Base-by-base conservation (phyloP, 2,888 invertebrate genomes). In the Euplexia lucipara region DNA sequence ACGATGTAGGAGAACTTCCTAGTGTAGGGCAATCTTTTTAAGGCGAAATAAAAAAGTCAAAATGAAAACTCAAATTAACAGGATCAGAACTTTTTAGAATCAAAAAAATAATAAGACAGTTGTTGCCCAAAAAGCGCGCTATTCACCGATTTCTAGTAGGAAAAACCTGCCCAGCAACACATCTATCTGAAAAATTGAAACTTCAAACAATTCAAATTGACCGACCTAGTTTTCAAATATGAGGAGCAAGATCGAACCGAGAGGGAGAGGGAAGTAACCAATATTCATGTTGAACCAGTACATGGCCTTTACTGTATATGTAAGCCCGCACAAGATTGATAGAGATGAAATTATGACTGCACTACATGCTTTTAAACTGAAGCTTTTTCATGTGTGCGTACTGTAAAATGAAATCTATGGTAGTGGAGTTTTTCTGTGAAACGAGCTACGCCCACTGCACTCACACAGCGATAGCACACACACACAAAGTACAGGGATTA, bases 321-420 rank as follows among this genome's bases (percentile, higher is more conserved):
- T 60, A 34, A 34, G 16, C 30, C 32, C 20, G 12, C 35, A 47
- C 30, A 35, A 16, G 68, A 52, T 49, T 14, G 68, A 67, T 3
- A 41, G 58, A 45, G 67, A 67, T 41, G 32, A 16, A 35, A 41
- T 37, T 16, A 47, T 7, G 52, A 22, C 18, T 68, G 69, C 69
- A 52, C 41, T 59, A 16, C 37, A 39, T 34, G 59, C 59, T 45
- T 37, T 35, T 26, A 47, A 61, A 8, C 39, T 57, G 14, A 18
- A 58, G 3, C 41, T 14, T 9, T 7, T 41, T 5, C 16, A 10
- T 45, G 56, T 56, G 49, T 48, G 65, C 10, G 63, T 48, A 42
- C 16, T 34, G 48, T 37, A 44, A 44, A 14, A 30, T 10, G 41
- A 45, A 53, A n/a, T 34, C 14, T 18, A 18, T 16, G 32, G 9